Conservation (phyloP, 2,797 vertebrate genomes). For the Ctenopoma kingsleyae region DNA sequence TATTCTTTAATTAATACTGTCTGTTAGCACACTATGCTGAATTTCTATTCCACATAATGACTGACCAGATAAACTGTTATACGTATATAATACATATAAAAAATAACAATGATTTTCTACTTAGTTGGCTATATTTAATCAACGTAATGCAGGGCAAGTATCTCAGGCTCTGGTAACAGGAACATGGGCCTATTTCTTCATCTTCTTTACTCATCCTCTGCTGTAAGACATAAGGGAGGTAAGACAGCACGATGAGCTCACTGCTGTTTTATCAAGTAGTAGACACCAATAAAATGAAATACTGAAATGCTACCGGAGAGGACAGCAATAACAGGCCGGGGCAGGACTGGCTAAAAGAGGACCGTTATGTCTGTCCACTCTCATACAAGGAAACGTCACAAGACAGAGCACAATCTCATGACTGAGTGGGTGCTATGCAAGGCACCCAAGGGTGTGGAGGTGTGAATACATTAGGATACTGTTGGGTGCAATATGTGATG, state of each 20-base stretch:
- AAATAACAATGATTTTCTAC: too few species aligned
- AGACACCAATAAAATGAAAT: conserved; percentile 1
- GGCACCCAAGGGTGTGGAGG: conserved; percentile 45
- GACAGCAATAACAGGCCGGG: neutral
- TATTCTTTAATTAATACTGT: too few species aligned
- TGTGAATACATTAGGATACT: conserved; percentile 32
- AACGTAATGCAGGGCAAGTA: neutral
- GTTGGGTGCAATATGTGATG: conserved; percentile 8
- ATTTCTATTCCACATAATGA: conserved; percentile 3
- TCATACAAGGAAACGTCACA: conserved; percentile 68
- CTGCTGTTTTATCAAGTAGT: neutral
- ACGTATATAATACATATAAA: too few species aligned
- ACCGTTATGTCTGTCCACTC: conserved; percentile 55
- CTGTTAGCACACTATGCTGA: too few species aligned
- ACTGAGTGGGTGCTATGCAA: conserved; percentile 44
- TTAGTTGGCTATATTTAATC: conserved; percentile 4
- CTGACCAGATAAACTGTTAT: conserved; percentile 33
- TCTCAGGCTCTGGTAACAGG: conserved; percentile 4
- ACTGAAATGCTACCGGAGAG: neutral
- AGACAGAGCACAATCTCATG: conserved; percentile 64
- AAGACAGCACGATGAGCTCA: neutral
- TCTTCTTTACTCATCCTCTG: conserved; percentile 3
- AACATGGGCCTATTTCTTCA: conserved; percentile 13
- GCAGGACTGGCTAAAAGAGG: conserved; percentile 46
- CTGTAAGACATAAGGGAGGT: conserved; percentile 2